phyloP scores from a whole-genome alignment of 1,140 invertebrate species.

The Drosophila lowei region DNA sequence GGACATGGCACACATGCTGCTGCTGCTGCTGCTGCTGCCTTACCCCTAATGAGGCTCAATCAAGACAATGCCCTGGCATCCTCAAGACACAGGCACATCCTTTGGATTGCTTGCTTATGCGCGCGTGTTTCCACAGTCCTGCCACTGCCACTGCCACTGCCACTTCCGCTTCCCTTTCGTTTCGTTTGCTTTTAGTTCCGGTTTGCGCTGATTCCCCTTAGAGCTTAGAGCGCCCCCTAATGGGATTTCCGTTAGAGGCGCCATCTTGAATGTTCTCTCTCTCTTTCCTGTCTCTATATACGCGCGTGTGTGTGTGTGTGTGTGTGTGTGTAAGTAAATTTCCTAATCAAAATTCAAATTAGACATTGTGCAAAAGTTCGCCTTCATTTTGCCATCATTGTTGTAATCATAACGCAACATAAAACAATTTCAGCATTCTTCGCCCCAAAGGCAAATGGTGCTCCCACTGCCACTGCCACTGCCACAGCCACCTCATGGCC shows the following conservation, averaged over 20 bases:
- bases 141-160: background rate
- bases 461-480: background rate
- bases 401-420: constrained; percentile 81
- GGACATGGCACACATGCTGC: constrained; percentile 28
- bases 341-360: constrained; percentile 83
- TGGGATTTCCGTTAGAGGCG: constrained; percentile 66
- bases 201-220: constrained; percentile 71
- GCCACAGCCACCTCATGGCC: constrained; percentile 17
- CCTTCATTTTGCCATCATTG: constrained; percentile 53
- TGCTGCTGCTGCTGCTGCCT: constrained; percentile 3
- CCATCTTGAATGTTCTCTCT: constrained; percentile 57
- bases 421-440: constrained; percentile 79
- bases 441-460: constrained; percentile 47
- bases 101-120: constrained; percentile 73
- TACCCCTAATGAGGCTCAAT: constrained; percentile 73
- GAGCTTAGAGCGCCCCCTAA: constrained; percentile 73
- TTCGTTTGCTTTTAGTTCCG: constrained; percentile 77
- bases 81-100: constrained; percentile 42
- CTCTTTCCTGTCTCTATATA: constrained; percentile 7
- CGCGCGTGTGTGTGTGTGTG: constrained; percentile 3
- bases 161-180: constrained; percentile 34
- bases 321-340: constrained; percentile 75
- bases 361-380: constrained; percentile 80
- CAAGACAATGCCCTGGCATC: constrained; percentile 70
- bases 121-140: constrained; percentile 67